Conservation (phyloP, 2,797 vertebrate species). For the Notoglanidium macrostoma region DNA sequence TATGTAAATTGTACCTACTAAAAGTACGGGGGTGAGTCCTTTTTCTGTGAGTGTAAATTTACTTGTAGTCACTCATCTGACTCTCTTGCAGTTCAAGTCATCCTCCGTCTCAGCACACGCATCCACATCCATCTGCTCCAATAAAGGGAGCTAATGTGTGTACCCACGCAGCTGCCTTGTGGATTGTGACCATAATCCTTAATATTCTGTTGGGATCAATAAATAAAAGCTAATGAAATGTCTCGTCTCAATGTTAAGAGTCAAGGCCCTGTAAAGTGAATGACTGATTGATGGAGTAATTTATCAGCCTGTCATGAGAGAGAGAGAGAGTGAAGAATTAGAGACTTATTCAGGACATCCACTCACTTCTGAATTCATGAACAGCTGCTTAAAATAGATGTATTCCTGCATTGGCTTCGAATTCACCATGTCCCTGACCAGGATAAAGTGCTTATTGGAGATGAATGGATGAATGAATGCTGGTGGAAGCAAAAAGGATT, state of each 20-base stretch:
- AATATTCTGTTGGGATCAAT: not conserved
- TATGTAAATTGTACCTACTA: not conserved
- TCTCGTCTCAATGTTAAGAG: not conserved
- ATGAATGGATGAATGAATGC: not conserved
- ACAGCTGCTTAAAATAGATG: not conserved
- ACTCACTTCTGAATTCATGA: not conserved
- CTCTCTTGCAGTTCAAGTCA: not conserved
- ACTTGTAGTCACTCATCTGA: not conserved
- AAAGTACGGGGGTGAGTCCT: too few relatives aligned
- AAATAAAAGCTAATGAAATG: slow-evolving; percentile 15
- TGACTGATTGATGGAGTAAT: slow-evolving; percentile 7
- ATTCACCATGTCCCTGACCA: slow-evolving; percentile 2
- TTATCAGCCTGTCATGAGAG: not conserved
- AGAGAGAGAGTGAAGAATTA: not conserved
- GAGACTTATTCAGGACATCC: not conserved
- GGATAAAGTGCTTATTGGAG: not conserved
- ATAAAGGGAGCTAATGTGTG: not conserved
- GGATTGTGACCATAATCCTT: not conserved
- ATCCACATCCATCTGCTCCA: not conserved
- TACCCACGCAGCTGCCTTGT: not conserved
- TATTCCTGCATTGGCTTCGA: not conserved
- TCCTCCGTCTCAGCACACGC: not conserved
- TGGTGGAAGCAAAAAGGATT: not conserved
- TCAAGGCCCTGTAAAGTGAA: not conserved
- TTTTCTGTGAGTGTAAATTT: not conserved